Evolutionary conservation across 2,888 invertebrate genomes (phyloP).

Genomic region (Chrysolina americana): DNA sequence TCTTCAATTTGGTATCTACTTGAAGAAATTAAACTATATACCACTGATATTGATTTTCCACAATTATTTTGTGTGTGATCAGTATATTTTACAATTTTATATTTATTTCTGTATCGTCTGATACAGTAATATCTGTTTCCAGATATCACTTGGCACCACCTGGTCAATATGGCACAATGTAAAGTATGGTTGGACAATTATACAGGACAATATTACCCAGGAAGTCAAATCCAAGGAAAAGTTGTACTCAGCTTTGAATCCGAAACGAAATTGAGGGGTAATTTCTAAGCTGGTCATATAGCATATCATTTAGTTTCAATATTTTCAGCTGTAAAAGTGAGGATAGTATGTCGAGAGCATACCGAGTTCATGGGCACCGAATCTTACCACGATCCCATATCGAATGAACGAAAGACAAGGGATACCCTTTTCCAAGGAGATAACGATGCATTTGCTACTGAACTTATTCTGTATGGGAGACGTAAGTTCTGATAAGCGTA

Average conservation of each 20-base stretch:
- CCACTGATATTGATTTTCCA: too few relatives aligned
- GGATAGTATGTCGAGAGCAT: conserved; percentile 55
- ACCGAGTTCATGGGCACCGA: conserved; percentile 59
- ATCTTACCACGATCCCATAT: conserved; percentile 54
- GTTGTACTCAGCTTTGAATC: conserved; percentile 54
- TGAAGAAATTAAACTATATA: too few relatives aligned
- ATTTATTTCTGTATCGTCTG: too few relatives aligned
- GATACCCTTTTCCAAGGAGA: conserved; percentile 55
- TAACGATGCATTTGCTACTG: conserved; percentile 55
- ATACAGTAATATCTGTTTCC: background rate
- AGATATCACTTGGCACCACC: background rate
- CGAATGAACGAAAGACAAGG: conserved; percentile 56
- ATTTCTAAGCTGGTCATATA: background rate
- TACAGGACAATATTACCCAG: conserved; percentile 56
- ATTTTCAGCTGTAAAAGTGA: conserved; percentile 51
- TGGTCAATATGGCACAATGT: conserved; percentile 53
- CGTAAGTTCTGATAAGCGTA: conserved; percentile 49
- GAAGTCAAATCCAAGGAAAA: conserved; percentile 55
- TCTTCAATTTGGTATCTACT: too few relatives aligned
- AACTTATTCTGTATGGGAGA: conserved; percentile 59
- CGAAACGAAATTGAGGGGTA: conserved; percentile 56
- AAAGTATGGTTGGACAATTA: conserved; percentile 61
- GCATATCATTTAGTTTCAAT: background rate
- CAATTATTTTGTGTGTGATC: too few relatives aligned
- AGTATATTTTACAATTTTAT: too few relatives aligned